phyloP scores from a whole-genome alignment of 2,797 vertebrate genomes.

The Dallia pectoralis region DNA sequence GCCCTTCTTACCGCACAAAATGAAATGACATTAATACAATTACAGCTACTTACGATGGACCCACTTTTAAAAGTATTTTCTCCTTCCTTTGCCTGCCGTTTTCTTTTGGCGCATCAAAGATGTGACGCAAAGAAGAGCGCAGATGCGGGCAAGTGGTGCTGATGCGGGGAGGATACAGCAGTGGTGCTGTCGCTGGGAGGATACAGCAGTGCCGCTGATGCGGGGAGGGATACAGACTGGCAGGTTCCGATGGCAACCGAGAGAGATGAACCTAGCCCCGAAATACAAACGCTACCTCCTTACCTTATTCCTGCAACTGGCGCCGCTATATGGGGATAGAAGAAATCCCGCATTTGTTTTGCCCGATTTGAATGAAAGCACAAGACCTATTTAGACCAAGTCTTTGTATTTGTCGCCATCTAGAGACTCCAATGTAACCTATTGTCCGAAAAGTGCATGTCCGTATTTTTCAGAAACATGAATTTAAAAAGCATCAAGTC shows the following conservation, averaged over 20 bases:
- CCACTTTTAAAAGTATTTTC: neutral
- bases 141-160: constrained; percentile 40
- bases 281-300: constrained; percentile 56
- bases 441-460: neutral
- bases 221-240: constrained; percentile 34
- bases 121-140: neutral
- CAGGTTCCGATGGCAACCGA: constrained; percentile 40
- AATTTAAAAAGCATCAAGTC: too few species aligned
- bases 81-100: neutral
- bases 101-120: neutral
- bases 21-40: neutral
- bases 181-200: constrained; percentile 41
- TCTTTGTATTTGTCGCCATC: constrained; percentile 40
- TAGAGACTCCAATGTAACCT: constrained; percentile 31
- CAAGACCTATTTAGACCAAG: neutral
- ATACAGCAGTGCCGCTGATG: constrained; percentile 41
- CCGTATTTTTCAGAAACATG: neutral
- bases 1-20: neutral
- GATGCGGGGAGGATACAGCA: constrained; percentile 32
- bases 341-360: constrained; percentile 47
- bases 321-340: constrained; percentile 62
- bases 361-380: constrained; percentile 28
- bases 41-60: constrained; percentile 1
- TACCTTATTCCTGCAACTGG: constrained; percentile 37
- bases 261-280: constrained; percentile 53